A percentile compares a stretch with the other conserved stretches of the same genome.
Conservation (phyloP, 35 echinoderm and acorn worm species). For the Strongylocentrotus purpuratus region DNA sequence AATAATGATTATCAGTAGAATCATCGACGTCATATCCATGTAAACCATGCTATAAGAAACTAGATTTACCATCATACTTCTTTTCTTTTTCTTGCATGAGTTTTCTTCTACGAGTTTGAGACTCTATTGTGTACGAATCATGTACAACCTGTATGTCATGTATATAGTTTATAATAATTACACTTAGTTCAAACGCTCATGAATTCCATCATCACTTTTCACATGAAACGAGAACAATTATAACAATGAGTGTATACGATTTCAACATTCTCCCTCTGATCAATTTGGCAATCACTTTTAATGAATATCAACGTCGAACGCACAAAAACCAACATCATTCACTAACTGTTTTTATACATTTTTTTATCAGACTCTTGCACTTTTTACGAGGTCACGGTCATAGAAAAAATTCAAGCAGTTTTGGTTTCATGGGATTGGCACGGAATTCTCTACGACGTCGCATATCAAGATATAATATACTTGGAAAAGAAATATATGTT, state of each 20-base stretch:
- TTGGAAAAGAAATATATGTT: slow-evolving; percentile 17
- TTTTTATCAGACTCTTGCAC: neutral
- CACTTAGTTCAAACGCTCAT: neutral
- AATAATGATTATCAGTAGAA: too few species aligned
- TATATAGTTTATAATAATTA: too few species aligned
- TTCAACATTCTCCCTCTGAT: neutral
- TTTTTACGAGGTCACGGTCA: slow-evolving; percentile 31
- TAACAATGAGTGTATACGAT: neutral
- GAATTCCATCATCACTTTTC: neutral
- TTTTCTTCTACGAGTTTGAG: too few species aligned
- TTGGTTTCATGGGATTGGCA: neutral
- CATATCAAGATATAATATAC: neutral
- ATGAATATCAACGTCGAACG: neutral
- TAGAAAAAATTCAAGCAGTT: neutral
- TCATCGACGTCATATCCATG: too few species aligned
- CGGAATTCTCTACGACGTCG: neutral
- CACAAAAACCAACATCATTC: neutral
- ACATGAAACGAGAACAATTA: neutral
- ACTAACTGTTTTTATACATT: neutral
- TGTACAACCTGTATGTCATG: too few species aligned
- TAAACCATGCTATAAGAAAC: too few species aligned
- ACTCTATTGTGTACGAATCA: too few species aligned
- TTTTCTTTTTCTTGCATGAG: too few species aligned
- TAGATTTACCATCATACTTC: too few species aligned
- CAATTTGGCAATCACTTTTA: neutral